A percentile compares a stretch with the other conserved stretches of the same genome.
Conservation (phyloP, 2,797 vertebrate species). For the Telmatherina bonti region DNA sequence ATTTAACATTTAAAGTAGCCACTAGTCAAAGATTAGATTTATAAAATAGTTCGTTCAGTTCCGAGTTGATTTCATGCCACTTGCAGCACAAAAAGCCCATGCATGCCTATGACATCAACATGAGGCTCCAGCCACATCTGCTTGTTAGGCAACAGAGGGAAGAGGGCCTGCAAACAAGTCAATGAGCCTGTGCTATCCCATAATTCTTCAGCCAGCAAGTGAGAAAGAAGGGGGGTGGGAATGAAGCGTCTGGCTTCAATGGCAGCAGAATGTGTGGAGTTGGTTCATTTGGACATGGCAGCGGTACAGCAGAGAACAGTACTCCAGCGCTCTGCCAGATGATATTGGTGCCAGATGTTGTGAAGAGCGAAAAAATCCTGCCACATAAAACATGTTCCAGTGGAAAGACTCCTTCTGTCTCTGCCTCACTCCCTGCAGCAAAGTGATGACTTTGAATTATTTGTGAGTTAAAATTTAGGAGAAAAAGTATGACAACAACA, state of each 20-base stretch:
- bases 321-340: constrained; percentile 76
- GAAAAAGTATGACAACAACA: constrained; percentile 55
- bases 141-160: constrained; percentile 63
- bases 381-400: constrained; percentile 84
- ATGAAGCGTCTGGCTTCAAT: constrained; percentile 80
- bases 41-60: background rate
- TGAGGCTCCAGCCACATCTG: constrained; percentile 66
- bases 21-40: constrained; percentile 1
- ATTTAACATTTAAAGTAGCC: constrained; percentile 1
- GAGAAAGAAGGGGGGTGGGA: constrained; percentile 32
- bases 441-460: constrained; percentile 76
- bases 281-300: constrained; percentile 88
- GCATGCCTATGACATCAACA: constrained; percentile 55
- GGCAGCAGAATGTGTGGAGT: constrained; percentile 82
- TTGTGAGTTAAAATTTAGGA: constrained; percentile 54
- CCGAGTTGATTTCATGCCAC: constrained; percentile 8
- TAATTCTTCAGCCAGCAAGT: constrained; percentile 63
- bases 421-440: constrained; percentile 51
- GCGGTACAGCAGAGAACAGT: constrained; percentile 84
- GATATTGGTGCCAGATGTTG: constrained; percentile 91
- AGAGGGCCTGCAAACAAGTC: constrained; percentile 65
- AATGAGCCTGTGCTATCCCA: constrained; percentile 61
- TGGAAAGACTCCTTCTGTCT: constrained; percentile 75
- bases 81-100: constrained; percentile 28
- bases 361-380: constrained; percentile 79